A percentile compares a stretch with the other conserved stretches of the same genome.
phyloP scores from a whole-genome alignment of 2,113 vertebrate species.

The Phodopus roborovskii region DNA sequence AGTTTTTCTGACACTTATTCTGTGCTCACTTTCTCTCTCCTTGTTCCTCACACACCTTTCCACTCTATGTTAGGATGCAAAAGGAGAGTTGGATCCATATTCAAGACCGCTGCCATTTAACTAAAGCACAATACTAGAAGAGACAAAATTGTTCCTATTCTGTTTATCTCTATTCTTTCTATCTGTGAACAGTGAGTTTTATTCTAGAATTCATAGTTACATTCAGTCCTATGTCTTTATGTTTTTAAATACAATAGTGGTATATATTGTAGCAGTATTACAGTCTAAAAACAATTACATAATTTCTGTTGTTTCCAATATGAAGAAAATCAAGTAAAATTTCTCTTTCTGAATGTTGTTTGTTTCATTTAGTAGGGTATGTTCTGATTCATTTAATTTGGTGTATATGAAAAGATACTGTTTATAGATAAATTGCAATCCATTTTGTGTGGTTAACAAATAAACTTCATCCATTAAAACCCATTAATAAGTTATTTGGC shows the following conservation, averaged over 20 bases:
- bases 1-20: not conserved
- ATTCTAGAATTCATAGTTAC: not conserved
- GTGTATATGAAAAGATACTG: not conserved
- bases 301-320: not conserved
- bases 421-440: not conserved
- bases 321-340: not conserved
- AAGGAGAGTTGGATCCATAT: not conserved
- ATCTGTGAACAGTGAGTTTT: too few species aligned
- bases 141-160: not conserved
- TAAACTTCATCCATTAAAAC: not conserved
- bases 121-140: not conserved
- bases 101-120: not conserved
- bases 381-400: not conserved
- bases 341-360: not conserved
- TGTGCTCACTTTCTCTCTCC: not conserved
- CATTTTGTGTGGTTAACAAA: not conserved
- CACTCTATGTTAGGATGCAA: not conserved
- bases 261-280: not conserved
- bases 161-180: not conserved
- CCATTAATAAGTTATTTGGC: not conserved
- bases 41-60: accelerated
- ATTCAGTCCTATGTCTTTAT: not conserved
- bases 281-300: not conserved
- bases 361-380: too few species aligned
- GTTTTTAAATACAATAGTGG: not conserved